Evolutionary conservation across 2,888 invertebrate species (phyloP), one percentile per base, ranked within the genome.

Genomic region (Machimus rusticus): DNA sequence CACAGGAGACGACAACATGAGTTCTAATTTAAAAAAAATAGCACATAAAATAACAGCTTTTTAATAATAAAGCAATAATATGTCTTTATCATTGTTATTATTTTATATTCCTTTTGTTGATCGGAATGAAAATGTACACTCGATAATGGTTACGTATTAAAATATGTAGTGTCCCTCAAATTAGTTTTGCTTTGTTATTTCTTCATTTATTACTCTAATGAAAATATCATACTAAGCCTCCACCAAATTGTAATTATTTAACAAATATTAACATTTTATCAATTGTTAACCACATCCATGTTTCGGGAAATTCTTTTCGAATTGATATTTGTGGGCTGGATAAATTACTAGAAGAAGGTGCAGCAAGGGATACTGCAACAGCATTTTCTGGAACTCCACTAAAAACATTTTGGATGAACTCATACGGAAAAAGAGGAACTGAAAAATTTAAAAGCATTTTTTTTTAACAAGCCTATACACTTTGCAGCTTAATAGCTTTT

Each of bases 281-380:
- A 39, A 39, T 19, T n/a, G 39, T 8, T 19, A 14, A n/a, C 76
- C 76, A 76, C n/a, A 76, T 3, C 76, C 76, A 76, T 34, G 76
- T 76, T 76, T 76, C 76, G n/a, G 76, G 76, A 76, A 76, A 76
- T 37, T 76, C 87, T 87, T 84, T 88, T 46, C 89, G 87, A 46
- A 88, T 74, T 55, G n/a, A n/a, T 51, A 51, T 51, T 51, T 51
- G 51, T n/a, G n/a, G 16, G 5, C 16, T 16, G 16, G 51, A 5
- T 51, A 5, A 1, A 51, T n/a, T 51, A n/a, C n/a, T n/a, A n/a
- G 51, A 5, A n/a, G 51, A 51, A 51, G 51, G 51, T 0, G 51
- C 51, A n/a, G 51, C 51, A n/a, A n/a, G 51, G 6, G 51, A 1
- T 51, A 51, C 19, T 51, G 51, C 51, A n/a, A 2, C 51, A 1